Evolutionary conservation across 2,888 invertebrate genomes (phyloP), one percentile per base, ranked within the genome.

Genomic region (Rhagophthalmus giganteus): DNA sequence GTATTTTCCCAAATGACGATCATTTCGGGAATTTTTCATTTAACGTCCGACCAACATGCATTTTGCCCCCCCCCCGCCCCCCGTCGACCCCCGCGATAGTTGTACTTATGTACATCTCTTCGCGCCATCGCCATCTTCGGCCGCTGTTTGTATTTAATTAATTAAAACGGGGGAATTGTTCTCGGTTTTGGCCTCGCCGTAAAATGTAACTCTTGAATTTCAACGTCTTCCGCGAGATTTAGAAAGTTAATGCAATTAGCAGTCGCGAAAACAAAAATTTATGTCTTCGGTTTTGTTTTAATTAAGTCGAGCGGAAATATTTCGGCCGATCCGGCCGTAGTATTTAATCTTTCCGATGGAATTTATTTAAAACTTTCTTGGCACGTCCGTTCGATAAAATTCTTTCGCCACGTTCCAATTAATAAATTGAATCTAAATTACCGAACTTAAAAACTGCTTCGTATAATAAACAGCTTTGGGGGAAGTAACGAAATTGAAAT

Each of bases 171-270:
- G 47, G 38, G 52, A 47, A 48, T 44, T 38, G 44, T 48, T 27
- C 40, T 35, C 35, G 41, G 37, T 41, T 27, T 32, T 41, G 42
- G 40, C 33, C n/a, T 47, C 35, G 30, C 28, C 16, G 24, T 40
- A 24, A 34, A 49, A 41, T 32, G 40, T 40, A 30, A 49, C 35
- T 50, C 42, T 30, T 41, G 49, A 50, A 28, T 48, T 26, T 33
- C 30, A 11, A 34, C 50, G 38, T 54, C 42, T 46, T 48, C 27
- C 40, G 9, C 10, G 31, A 38, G 50, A 54, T 54, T 54, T 46
- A 50, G 50, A 46, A 54, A 51, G 39, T 54, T 54, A 41, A 49
- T 54, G 44, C 50, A 54, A 54, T 54, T 54, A 55, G 51, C 46
- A 25, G 38, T 39, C 44, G 44, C 27, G 42, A 50, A 50, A 50